Base-by-base conservation (phyloP, 2,113 vertebrate species). In the Ursus arctos region DNA sequence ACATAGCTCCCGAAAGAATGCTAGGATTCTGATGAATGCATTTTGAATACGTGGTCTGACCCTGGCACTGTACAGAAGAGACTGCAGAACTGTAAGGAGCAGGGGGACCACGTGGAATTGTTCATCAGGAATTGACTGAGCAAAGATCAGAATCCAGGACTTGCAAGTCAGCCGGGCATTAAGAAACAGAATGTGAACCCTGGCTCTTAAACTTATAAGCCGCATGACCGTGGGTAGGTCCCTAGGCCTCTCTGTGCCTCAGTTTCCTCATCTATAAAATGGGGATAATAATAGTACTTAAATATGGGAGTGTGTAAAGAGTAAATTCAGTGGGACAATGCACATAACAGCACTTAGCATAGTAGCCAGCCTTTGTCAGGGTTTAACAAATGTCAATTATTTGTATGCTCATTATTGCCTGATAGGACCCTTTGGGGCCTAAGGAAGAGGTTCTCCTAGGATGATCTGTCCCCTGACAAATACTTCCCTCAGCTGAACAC, bases 251-350 rank as follows among this genome's bases (percentile, higher is more conserved):
- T 84, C 86, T 55, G 33, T 67, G 76, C 49, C 80, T 81, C 69
- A 13, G 43, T 28, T 89, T 97, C 74, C 43, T 91, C 69, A 28
- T 31, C 67, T 59, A 12, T 53, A 74, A 92, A 92, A 88, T n/a
- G 31, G 26, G 59, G 47, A 59, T 61, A 36, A 40, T 67, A n/a
- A 43, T 18, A 89, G 43, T 53, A 63, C 11, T 80, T 36, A 33
- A 33, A 36, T 16, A 15, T 7, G 51, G 57, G n/a, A 7, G 15
- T 28, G 22, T 26, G 6, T 33, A 2, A 36, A 4, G 82, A 67
- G 49, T 79, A 61, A 31, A 67, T 36, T 31, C 53, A 72, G 40
- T 16, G 49, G 92, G 67, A 40, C 9, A 33, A 12, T 8, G 11
- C 7, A 21, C 19, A 15, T 1, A n/a, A n/a, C 36, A 43, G 36